These are phyloP conservation scores for Microplitis mediator DNA, from an alignment of 1,140 invertebrate genomes.

Conservation along the genomic window DNA sequence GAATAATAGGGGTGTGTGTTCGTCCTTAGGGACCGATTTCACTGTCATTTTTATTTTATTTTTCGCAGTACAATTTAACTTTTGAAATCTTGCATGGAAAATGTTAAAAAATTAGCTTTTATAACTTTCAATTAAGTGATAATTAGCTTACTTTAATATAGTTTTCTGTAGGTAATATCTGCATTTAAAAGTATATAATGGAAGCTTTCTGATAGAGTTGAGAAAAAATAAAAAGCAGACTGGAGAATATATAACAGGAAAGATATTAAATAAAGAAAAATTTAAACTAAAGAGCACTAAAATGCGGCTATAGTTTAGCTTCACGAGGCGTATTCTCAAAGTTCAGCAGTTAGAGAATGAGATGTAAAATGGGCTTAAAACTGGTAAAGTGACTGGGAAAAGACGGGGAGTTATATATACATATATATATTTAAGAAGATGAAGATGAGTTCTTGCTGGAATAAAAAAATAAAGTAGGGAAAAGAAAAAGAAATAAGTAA, in stretches of 20 bases:
- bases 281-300: slow-evolving; percentile 3
- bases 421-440: neutral
- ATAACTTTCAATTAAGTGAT: too few species aligned
- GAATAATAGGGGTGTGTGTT: too few species aligned
- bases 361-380: slow-evolving; percentile 48
- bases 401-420: slow-evolving; percentile 25
- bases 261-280: neutral
- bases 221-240: neutral
- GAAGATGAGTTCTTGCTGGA: neutral
- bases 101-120: too few species aligned
- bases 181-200: too few species aligned
- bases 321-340: slow-evolving; percentile 5
- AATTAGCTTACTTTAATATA: too few species aligned
- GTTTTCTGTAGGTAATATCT: too few species aligned
- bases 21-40: too few species aligned
- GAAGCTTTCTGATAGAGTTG: too few species aligned
- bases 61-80: too few species aligned
- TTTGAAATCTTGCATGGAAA: too few species aligned
- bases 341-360: slow-evolving; percentile 19
- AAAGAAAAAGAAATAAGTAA: neutral
- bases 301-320: neutral
- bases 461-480: slow-evolving; percentile 4
- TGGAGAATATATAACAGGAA: neutral
- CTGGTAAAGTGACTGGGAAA: slow-evolving; percentile 37
- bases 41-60: too few species aligned